Conservation (phyloP, 2,797 vertebrate genomes). For the Hybognathus amarus region DNA sequence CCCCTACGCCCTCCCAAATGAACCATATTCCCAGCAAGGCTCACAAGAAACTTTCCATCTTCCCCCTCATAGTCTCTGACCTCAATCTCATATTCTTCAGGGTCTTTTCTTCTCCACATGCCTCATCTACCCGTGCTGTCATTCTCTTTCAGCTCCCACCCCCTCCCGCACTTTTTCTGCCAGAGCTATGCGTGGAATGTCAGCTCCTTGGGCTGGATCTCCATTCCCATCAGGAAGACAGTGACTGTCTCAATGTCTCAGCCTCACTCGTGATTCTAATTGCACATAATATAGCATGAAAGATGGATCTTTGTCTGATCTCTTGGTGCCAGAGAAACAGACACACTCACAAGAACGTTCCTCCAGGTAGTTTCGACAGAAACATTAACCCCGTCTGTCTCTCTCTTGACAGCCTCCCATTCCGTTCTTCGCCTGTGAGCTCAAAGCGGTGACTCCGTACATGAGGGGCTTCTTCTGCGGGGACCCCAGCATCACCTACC, state of each 20-base stretch:
- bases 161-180: slow-evolving; percentile 22
- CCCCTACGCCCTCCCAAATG: neutral
- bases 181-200: slow-evolving; percentile 72
- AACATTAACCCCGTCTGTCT: slow-evolving; percentile 12
- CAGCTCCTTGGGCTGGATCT: slow-evolving; percentile 62
- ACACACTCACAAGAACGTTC: slow-evolving; percentile 44
- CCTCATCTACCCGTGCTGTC: slow-evolving; percentile 55
- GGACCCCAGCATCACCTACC: slow-evolving; percentile 80
- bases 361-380: slow-evolving; percentile 34
- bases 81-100: slow-evolving; percentile 46
- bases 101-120: slow-evolving; percentile 52
- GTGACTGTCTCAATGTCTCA: slow-evolving; percentile 58
- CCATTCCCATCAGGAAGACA: slow-evolving; percentile 62
- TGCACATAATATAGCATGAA: slow-evolving; percentile 32
- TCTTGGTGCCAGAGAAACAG: slow-evolving; percentile 43
- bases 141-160: slow-evolving; percentile 43
- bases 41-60: slow-evolving; percentile 33
- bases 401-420: slow-evolving; percentile 77
- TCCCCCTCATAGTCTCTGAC: slow-evolving; percentile 41
- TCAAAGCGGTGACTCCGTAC: slow-evolving; percentile 75
- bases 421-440: slow-evolving; percentile 82
- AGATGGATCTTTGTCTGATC: slow-evolving; percentile 30
- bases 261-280: slow-evolving; percentile 37
- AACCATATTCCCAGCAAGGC: slow-evolving; percentile 18
- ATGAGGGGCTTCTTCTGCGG: slow-evolving; percentile 82